Percentiles rank a stretch among this genome's conserved stretches.
These are phyloP conservation scores for Tetramorium parvispinum DNA, from an alignment of 1,140 invertebrate species.

Conservation along the genomic window DNA sequence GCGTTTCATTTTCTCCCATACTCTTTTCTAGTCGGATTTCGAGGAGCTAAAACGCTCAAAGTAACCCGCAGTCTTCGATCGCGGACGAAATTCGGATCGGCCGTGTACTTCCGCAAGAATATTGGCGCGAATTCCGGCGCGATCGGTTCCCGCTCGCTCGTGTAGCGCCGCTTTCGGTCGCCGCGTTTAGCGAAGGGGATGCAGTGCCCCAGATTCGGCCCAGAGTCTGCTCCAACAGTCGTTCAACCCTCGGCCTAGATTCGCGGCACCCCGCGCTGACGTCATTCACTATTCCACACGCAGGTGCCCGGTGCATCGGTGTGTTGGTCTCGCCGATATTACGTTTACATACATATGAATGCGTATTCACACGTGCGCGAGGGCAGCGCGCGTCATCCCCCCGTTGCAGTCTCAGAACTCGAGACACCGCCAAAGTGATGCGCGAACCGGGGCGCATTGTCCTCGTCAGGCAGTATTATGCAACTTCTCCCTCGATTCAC, in stretches of 20 bases:
- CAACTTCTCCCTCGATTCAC: conserved; percentile 62
- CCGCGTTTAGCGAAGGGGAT: conserved; percentile 82
- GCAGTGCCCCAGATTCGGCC: conserved; percentile 80
- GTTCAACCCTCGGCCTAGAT: conserved; percentile 85
- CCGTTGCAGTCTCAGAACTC: conserved; percentile 62
- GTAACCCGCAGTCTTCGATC: background rate
- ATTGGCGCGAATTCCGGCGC: conserved; percentile 18
- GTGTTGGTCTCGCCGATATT: conserved; percentile 37
- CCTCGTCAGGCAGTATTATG: conserved; percentile 67
- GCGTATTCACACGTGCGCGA: conserved; percentile 40
- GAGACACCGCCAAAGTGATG: conserved; percentile 66
- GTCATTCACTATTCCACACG: conserved; percentile 78
- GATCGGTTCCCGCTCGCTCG: conserved; percentile 9
- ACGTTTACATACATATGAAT: conserved; percentile 34
- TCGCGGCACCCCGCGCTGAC: conserved; percentile 74
- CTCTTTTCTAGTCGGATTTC: background rate
- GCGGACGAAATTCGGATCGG: background rate
- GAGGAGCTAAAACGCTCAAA: background rate
- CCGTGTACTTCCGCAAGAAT: background rate
- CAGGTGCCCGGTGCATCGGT: conserved; percentile 42
- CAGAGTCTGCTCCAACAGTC: conserved; percentile 80
- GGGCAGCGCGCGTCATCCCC: conserved; percentile 4
- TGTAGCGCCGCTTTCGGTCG: conserved; percentile 68
- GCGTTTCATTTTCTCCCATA: background rate
- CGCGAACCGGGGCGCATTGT: conserved; percentile 66